These are phyloP conservation scores for Pocillopora verrucosa DNA, from an alignment of 64 coral and sea anemone species.

Conservation along the genomic window DNA sequence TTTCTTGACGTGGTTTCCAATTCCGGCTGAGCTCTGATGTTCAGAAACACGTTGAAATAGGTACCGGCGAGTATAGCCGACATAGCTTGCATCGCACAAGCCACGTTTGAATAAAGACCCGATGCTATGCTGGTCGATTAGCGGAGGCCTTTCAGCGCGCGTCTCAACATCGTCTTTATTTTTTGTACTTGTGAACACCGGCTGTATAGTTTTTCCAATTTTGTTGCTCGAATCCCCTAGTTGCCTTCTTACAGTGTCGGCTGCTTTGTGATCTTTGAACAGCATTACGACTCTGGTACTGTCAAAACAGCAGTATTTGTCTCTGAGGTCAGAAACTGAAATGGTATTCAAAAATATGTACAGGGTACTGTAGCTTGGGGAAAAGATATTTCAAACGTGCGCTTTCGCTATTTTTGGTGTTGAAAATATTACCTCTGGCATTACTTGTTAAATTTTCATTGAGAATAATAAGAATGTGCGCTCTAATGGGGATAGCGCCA, in stretches of 20 bases:
- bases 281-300: no score
- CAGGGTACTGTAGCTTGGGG: no score
- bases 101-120: constrained; percentile 27
- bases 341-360: no score
- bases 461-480: no score
- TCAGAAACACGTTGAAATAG: constrained; percentile 3
- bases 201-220: constrained; percentile 25
- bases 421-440: no score
- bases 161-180: constrained; percentile 19
- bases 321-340: no score
- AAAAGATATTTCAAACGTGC: no score
- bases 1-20: background rate
- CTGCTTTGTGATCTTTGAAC: constrained; percentile 61
- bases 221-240: constrained; percentile 36
- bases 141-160: constrained; percentile 3
- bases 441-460: no score
- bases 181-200: constrained; percentile 42
- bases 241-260: constrained; percentile 42
- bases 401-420: no score
- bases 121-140: constrained; percentile 31
- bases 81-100: constrained; percentile 33
- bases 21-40: background rate
- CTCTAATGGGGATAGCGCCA: no score
- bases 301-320: no score
- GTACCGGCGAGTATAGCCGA: constrained; percentile 1